A percentile compares a stretch with the other conserved stretches of the same genome.
Evolutionary conservation across 2,888 invertebrate species (phyloP).

Genomic region (Parnassius smintheus): DNA sequence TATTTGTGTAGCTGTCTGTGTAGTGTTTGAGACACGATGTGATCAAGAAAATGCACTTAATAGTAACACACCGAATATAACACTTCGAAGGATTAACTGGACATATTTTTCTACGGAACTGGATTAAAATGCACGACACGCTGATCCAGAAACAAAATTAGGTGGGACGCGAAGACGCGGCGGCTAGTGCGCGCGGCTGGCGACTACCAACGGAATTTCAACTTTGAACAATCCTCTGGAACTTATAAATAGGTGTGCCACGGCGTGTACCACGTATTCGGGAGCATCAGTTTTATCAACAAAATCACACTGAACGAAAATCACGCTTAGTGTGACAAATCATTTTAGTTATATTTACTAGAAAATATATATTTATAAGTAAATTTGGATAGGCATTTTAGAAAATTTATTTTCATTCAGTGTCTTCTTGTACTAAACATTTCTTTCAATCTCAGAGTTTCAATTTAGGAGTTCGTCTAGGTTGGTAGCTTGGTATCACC

Average conservation of each 20-base stretch:
- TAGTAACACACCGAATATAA: constrained; percentile 13
- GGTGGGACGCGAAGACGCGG: constrained; percentile 45
- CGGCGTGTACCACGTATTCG: constrained; percentile 47
- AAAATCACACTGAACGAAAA: constrained; percentile 2
- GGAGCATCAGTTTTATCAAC: constrained; percentile 33
- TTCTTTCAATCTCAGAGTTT: no score
- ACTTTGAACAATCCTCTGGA: constrained; percentile 73
- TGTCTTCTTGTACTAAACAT: no score
- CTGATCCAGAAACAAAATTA: constrained; percentile 4
- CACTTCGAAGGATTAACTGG: constrained; percentile 20
- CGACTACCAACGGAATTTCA: constrained; percentile 72
- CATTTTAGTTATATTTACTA: not conserved
- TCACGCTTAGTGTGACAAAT: not conserved
- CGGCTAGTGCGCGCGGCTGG: constrained; percentile 55
- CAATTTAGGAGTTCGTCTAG: no score
- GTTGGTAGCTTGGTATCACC: no score
- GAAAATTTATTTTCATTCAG: no score
- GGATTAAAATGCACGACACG: constrained; percentile 2
- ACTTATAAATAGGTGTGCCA: constrained; percentile 78
- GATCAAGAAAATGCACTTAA: constrained; percentile 14
- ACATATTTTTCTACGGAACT: constrained; percentile 13
- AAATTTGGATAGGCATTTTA: no score
- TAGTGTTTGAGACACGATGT: constrained; percentile 3
- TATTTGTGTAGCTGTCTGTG: constrained; percentile 13
- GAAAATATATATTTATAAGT: no score